A percentile compares a stretch with the other conserved stretches of the same genome.
These are phyloP conservation scores for Psittacula echo DNA, from an alignment of 2,797 vertebrate genomes.

Conservation along the genomic window DNA sequence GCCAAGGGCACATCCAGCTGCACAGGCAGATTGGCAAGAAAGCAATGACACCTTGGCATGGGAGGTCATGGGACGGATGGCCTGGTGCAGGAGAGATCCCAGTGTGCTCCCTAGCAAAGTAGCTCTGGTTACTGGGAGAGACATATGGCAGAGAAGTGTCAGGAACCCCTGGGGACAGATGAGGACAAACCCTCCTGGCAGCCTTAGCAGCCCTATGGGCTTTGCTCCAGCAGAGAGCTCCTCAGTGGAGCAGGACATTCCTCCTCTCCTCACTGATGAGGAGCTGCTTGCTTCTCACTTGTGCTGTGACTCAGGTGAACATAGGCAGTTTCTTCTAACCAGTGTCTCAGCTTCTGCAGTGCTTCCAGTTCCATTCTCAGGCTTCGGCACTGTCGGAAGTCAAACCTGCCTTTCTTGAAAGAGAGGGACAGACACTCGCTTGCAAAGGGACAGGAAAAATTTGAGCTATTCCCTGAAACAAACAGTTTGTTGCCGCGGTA, in stretches of 20 bases:
- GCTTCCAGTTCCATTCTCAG: background rate
- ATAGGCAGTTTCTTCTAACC: background rate
- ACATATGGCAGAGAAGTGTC: background rate
- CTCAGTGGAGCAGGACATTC: background rate
- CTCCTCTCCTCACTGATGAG: rapidly evolving
- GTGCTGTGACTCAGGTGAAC: background rate
- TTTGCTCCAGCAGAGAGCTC: background rate
- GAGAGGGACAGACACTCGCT: background rate
- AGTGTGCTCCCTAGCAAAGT: background rate
- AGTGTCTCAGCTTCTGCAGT: background rate
- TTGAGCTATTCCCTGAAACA: background rate
- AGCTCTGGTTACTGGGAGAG: background rate
- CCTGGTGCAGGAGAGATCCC: background rate
- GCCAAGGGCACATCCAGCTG: background rate
- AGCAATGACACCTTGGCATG: background rate
- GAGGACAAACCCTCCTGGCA: background rate
- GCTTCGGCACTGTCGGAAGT: background rate
- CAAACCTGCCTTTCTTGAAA: background rate
- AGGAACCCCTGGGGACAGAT: background rate
- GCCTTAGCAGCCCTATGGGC: background rate
- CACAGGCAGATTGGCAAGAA: background rate
- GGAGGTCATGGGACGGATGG: background rate
- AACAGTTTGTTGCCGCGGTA: background rate
- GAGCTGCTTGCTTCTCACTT: background rate
- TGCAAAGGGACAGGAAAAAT: background rate